A percentile compares a stretch with the other conserved stretches of the same genome.
These are phyloP conservation scores for Sebastes trivittatus DNA, from an alignment of 2,797 vertebrate genomes.

Conservation along the genomic window DNA sequence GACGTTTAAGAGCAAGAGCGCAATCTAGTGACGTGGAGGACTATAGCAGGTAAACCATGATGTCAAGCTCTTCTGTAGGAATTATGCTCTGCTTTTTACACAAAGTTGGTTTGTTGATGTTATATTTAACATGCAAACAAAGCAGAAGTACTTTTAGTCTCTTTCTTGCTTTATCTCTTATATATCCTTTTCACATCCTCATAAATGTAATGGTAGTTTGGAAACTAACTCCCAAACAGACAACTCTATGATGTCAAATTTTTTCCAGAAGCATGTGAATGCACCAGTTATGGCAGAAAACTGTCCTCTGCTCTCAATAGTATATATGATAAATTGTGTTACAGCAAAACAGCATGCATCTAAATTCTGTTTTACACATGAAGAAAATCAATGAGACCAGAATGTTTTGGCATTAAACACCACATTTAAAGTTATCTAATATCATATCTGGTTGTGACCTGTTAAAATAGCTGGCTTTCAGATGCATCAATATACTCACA, in stretches of 20 bases:
- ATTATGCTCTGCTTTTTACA: not conserved
- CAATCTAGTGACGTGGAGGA: constrained; percentile 49
- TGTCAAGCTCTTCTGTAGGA: not conserved
- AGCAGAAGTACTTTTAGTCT: not conserved
- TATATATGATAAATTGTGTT: not conserved
- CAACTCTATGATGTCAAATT: not conserved
- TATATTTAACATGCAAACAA: not conserved
- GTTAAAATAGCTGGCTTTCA: not conserved
- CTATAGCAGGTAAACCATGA: not conserved
- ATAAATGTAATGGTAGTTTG: not conserved
- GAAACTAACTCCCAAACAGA: not conserved
- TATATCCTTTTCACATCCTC: not conserved
- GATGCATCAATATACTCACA: not conserved
- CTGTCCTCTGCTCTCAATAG: not conserved
- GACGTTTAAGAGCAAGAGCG: not conserved
- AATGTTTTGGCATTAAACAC: not conserved
- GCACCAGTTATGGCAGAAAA: not conserved
- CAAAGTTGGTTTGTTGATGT: not conserved
- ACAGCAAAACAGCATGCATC: not conserved
- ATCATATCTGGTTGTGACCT: not conserved
- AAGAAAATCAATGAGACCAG: not conserved
- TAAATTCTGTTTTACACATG: not conserved
- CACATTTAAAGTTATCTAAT: not conserved
- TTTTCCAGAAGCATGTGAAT: not conserved
- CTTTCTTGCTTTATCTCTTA: not conserved